These are phyloP conservation scores for Ciconia boyciana DNA, from an alignment of 2,113 vertebrate species.

Conservation along the genomic window DNA sequence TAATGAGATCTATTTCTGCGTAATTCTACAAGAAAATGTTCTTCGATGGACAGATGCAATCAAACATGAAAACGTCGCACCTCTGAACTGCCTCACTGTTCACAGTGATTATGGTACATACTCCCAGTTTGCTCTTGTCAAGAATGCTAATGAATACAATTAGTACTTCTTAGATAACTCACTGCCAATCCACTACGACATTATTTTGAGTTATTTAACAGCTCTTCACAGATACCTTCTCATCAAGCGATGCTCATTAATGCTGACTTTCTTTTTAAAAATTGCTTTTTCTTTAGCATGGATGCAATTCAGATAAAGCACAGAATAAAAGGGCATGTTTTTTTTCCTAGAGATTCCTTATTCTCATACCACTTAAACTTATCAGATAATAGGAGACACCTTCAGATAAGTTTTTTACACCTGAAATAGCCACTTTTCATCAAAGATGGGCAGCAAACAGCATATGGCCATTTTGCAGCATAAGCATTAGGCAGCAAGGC, in stretches of 20 bases:
- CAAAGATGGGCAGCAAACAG: not conserved
- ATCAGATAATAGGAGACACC: not conserved
- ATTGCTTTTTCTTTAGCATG: not conserved
- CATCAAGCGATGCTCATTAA: not conserved
- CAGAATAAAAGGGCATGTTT: not conserved
- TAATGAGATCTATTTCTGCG: slow-evolving; percentile 21
- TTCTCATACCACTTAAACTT: not conserved
- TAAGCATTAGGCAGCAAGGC: not conserved
- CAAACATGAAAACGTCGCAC: not conserved
- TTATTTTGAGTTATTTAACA: not conserved
- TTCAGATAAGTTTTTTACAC: not conserved
- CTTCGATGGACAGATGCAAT: slow-evolving; percentile 23
- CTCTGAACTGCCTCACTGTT: slow-evolving; percentile 32
- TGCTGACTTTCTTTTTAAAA: not conserved
- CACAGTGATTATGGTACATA: not conserved
- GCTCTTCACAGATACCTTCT: not conserved
- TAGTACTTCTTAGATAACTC: not conserved
- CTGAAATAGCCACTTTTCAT: not conserved
- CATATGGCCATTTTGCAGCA: not conserved
- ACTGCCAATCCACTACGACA: not conserved
- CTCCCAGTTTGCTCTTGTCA: not conserved
- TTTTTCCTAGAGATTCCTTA: not conserved
- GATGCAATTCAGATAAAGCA: not conserved
- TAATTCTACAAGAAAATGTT: slow-evolving; percentile 11
- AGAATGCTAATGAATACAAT: slow-evolving; percentile 27